phyloP scores from a whole-genome alignment of 2,113 vertebrate species.

The Pterocles burchelli region DNA sequence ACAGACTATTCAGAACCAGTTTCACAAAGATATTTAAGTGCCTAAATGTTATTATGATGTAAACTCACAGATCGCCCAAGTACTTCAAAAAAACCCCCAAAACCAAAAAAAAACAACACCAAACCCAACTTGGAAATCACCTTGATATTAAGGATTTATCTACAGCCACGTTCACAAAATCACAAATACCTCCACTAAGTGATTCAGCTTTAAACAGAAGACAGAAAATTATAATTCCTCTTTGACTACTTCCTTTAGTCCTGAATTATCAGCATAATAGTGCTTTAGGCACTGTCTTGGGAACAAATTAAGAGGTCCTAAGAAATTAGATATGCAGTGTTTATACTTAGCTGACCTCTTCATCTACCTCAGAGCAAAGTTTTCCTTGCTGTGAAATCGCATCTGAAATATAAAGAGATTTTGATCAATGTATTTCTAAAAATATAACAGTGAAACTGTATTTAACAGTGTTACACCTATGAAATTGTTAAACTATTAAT shows the following conservation, averaged over 20 bases:
- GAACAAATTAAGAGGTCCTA: not conserved
- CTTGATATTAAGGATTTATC: not conserved
- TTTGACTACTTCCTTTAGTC: not conserved
- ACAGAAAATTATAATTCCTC: not conserved
- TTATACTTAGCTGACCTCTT: constrained; percentile 76
- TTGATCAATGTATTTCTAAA: not conserved
- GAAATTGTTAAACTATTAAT: not conserved
- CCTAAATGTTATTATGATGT: not conserved
- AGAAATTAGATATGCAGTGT: not conserved
- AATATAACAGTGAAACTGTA: not conserved
- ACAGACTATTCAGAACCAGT: not conserved
- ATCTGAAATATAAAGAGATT: constrained; percentile 73
- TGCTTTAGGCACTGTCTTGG: not conserved
- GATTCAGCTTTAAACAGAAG: not conserved
- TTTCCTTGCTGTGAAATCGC: constrained; percentile 66
- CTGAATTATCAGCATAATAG: not conserved
- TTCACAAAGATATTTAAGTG: not conserved
- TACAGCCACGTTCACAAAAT: not conserved
- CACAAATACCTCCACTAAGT: not conserved
- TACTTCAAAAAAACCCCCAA: not conserved
- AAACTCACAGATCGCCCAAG: not conserved
- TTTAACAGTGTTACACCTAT: not conserved
- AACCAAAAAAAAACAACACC: not conserved
- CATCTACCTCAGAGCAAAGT: constrained; percentile 61
- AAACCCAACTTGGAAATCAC: not conserved